A percentile compares a stretch with the other conserved stretches of the same genome.
phyloP scores from a whole-genome alignment of 1,140 invertebrate genomes.

The Plectrocnemia conspersa region DNA sequence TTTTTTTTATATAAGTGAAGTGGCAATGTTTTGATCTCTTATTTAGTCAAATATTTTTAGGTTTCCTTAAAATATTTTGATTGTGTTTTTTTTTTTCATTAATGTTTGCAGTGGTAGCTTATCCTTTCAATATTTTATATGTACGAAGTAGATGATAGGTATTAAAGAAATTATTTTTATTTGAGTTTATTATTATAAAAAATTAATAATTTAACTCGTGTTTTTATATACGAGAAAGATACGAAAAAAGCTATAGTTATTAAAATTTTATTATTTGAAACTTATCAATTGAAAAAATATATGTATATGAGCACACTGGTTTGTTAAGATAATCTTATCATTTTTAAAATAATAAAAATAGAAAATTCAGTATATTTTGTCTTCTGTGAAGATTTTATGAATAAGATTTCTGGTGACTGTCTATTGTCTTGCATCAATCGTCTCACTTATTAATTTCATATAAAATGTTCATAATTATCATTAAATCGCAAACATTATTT shows the following conservation, averaged over 20 bases:
- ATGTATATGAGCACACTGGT: constrained; percentile 17
- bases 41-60: constrained; percentile 63
- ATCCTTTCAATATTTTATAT: constrained; percentile 38
- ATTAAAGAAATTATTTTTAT: constrained; percentile 54
- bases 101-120: constrained; percentile 43
- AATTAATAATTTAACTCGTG: constrained; percentile 51
- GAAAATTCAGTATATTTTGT: constrained; percentile 56
- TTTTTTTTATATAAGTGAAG: constrained; percentile 38
- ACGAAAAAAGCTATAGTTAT: constrained; percentile 35
- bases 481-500: constrained; percentile 34
- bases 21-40: constrained; percentile 73
- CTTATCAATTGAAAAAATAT: too few species aligned
- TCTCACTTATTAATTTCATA: too few species aligned
- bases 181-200: constrained; percentile 47
- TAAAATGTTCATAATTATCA: too few species aligned
- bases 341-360: constrained; percentile 28
- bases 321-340: constrained; percentile 20
- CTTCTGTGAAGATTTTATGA: constrained; percentile 56
- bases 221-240: constrained; percentile 54
- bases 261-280: constrained; percentile 19
- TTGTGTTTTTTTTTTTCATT: constrained; percentile 40
- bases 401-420: constrained; percentile 32
- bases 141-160: constrained; percentile 46
- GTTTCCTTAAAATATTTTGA: constrained; percentile 41
- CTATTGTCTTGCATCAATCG: constrained; percentile 43